Evolutionary conservation across 2,888 invertebrate species (phyloP).

Genomic region (Xiphydria camelus): DNA sequence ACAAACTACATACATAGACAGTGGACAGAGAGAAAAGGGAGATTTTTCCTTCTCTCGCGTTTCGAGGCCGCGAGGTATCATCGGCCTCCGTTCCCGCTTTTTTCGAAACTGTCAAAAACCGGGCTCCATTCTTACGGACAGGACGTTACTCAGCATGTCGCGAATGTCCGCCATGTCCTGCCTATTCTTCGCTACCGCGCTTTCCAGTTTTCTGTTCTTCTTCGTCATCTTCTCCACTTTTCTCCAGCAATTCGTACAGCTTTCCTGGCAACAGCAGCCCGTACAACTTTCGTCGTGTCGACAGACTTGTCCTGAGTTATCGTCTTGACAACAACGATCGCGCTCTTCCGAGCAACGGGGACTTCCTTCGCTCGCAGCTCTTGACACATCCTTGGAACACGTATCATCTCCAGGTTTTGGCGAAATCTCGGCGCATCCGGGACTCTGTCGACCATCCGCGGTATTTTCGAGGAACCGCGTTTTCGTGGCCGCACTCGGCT

Average conservation of each 20-base stretch:
- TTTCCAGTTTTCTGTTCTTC: slow-evolving; percentile 43
- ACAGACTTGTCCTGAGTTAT: slow-evolving; percentile 21
- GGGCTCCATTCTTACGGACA: slow-evolving; percentile 49
- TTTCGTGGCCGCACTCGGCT: background rate
- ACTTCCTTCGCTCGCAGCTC: background rate
- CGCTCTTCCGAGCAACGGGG: slow-evolving; percentile 14
- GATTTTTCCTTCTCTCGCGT: no score
- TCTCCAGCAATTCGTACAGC: slow-evolving; percentile 35
- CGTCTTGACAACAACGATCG: slow-evolving; percentile 21
- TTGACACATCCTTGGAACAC: background rate
- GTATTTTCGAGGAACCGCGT: background rate
- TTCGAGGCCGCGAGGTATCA: no score
- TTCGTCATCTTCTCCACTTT: slow-evolving; percentile 41
- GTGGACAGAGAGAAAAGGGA: no score
- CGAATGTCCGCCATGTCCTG: slow-evolving; percentile 44
- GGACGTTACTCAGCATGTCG: slow-evolving; percentile 42
- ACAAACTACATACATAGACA: no score
- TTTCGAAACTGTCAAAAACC: no score
- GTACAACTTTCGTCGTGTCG: slow-evolving; percentile 22
- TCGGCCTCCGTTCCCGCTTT: no score
- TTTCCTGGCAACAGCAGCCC: slow-evolving; percentile 33
- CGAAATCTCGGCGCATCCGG: no score
- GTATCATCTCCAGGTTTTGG: no score
- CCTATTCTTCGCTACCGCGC: slow-evolving; percentile 37
- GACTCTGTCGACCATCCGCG: no score